Conservation (phyloP, 1,140 invertebrate genomes). For the Polypedilum vanderplanki region DNA sequence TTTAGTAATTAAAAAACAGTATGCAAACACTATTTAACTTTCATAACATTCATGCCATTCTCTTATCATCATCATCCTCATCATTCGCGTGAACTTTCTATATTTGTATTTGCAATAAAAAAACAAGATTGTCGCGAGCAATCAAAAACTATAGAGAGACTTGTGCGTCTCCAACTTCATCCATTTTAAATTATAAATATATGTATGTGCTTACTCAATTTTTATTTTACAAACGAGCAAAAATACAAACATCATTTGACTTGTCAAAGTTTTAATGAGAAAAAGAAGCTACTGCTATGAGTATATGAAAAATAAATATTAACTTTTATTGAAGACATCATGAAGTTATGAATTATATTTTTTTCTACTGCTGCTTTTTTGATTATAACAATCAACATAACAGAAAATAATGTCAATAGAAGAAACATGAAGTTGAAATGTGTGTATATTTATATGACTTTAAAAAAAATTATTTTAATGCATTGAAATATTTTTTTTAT, state of each 20-base stretch:
- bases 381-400: conserved; percentile 1
- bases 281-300: conserved; percentile 10
- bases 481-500: no score
- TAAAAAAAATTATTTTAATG: no score
- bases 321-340: conserved; percentile 3
- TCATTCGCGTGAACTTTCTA: background rate
- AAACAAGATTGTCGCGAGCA: background rate
- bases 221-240: conserved; percentile 9
- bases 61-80: background rate
- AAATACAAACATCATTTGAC: conserved; percentile 15
- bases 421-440: no score
- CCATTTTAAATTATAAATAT: no score
- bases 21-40: background rate
- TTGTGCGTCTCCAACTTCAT: background rate
- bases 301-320: background rate
- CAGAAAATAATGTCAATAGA: no score
- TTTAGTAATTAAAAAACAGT: background rate
- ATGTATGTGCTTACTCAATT: background rate
- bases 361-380: background rate
- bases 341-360: conserved; percentile 8
- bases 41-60: background rate
- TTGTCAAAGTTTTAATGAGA: conserved; percentile 19
- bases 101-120: no score
- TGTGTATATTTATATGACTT: no score
- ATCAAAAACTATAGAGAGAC: background rate